Conservation (phyloP, 2,888 invertebrate genomes). For the Pheosia tremula region DNA sequence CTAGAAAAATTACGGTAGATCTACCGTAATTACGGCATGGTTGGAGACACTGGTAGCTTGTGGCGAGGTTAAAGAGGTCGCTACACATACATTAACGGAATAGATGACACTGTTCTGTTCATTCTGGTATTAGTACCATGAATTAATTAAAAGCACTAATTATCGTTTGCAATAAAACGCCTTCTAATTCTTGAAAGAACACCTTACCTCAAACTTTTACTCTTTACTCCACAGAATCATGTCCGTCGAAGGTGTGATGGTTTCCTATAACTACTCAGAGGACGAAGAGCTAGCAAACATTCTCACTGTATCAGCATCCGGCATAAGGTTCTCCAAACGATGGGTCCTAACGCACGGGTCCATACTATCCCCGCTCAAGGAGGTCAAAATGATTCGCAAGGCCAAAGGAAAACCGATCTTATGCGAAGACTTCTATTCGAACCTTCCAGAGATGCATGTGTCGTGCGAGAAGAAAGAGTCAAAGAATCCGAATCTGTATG, state of each 20-base stretch:
- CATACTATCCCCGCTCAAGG: slow-evolving; percentile 73
- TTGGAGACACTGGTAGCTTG: too few relatives aligned
- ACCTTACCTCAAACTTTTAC: background rate
- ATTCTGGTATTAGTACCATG: too few relatives aligned
- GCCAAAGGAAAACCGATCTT: slow-evolving; percentile 69
- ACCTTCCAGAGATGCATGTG: slow-evolving; percentile 75
- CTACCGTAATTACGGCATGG: too few relatives aligned
- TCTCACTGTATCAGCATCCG: slow-evolving; percentile 78
- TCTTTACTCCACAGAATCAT: slow-evolving; percentile 48
- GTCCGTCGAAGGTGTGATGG: slow-evolving; percentile 78
- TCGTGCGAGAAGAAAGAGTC: slow-evolving; percentile 66
- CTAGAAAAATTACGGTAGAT: too few relatives aligned
- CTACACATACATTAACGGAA: too few relatives aligned
- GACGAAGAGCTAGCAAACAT: slow-evolving; percentile 75
- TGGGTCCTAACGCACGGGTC: slow-evolving; percentile 84
- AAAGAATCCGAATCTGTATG: slow-evolving; percentile 52
- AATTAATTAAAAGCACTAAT: too few relatives aligned
- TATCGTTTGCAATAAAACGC: too few relatives aligned
- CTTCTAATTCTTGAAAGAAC: background rate
- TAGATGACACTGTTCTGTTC: too few relatives aligned
- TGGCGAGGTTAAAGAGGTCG: too few relatives aligned
- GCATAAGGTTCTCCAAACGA: slow-evolving; percentile 78
- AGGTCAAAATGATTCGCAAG: slow-evolving; percentile 66
- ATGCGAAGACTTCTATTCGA: slow-evolving; percentile 72
- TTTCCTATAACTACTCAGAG: slow-evolving; percentile 75